These are phyloP conservation scores for Melieria crassipennis DNA, from an alignment of 2,888 invertebrate species.

Conservation along the genomic window DNA sequence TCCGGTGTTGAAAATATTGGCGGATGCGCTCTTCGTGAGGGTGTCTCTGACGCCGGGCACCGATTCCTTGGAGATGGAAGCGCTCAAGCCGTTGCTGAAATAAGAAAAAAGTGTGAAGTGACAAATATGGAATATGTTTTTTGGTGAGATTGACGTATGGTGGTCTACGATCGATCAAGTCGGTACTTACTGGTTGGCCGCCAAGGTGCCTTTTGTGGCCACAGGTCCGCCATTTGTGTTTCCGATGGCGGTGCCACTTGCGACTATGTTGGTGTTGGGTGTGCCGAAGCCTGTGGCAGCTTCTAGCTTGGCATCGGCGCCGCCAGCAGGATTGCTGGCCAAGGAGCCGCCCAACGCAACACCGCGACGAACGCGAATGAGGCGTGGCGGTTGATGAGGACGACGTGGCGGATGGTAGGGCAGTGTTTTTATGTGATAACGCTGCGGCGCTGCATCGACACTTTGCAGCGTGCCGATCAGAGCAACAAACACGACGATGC, in stretches of 20 bases:
- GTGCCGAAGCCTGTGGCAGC: constrained; percentile 51
- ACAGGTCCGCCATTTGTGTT: constrained; percentile 45
- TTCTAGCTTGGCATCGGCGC: constrained; percentile 50
- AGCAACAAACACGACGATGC: too few relatives aligned
- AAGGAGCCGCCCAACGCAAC: neutral
- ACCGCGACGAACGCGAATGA: constrained; percentile 17
- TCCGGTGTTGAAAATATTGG: constrained; percentile 51
- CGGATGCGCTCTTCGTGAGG: constrained; percentile 41
- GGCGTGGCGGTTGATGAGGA: constrained; percentile 23
- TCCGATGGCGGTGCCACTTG: constrained; percentile 46
- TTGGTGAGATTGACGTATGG: neutral
- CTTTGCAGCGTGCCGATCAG: too few relatives aligned
- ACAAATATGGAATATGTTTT: too few relatives aligned
- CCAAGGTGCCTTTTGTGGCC: constrained; percentile 43
- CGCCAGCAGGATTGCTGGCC: constrained; percentile 53
- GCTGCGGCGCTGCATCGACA: too few relatives aligned
- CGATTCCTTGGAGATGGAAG: constrained; percentile 39
- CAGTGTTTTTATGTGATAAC: too few relatives aligned
- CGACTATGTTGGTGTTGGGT: constrained; percentile 54
- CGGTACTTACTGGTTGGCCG: constrained; percentile 42
- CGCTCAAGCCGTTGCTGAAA: constrained; percentile 43
- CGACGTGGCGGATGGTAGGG: neutral
- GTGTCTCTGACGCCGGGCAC: constrained; percentile 43
- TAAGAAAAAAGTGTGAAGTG: neutral
- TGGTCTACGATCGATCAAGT: neutral